Base-by-base conservation (phyloP, 1,140 invertebrate species). In the Paralvinella palmiformis region DNA sequence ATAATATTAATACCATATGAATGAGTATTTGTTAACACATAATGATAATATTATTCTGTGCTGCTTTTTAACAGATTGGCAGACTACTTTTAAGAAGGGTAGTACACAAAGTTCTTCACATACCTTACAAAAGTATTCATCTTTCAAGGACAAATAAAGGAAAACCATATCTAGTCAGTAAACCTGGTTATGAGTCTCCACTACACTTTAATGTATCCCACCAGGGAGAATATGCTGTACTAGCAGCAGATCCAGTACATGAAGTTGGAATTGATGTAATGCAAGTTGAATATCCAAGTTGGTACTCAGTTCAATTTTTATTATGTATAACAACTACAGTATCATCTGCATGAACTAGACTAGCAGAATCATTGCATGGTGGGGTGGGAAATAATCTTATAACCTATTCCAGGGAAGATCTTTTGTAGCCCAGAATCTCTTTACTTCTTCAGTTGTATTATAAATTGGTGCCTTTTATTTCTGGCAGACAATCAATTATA, bases 151-250 rank as follows among this genome's bases (percentile, higher is more conserved):
- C 81, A 33, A 80, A 84, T 5, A 81, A 83, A 64, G 83, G 83
- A 17, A 83, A 82, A 64, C 84, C 84, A 2, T 80, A 73, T 65
- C 63, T 84, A 35, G n/a, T 67, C 1, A 72, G 70, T 44, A 20
- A 45, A 24, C 7, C 56, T 6, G 57, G 65, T n/a, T 41, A 50
- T 7, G 29, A 35, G 22, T 35, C 45, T 29, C 50, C 57, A 17
- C 74, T 83, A 63, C 85, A 83, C 72, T 96, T 97, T 75, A 97
- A 96, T 84, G 85, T 96, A 1, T 95, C 93, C 1, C 95, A 98
- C 82, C 91, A 96, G 71, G 94, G 92, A 15, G 84, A 88, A 69
- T 92, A 85, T 78, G 88, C 88, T 27, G 89, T 96, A 10, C 81
- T 96, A 45, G 92, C 88, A 20, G 90, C 91, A 4, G 86, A 81